Percentiles rank a stretch among this genome's conserved stretches.
These are phyloP conservation scores for Carassius auratus DNA, from an alignment of 2,113 vertebrate species.

Conservation along the genomic window DNA sequence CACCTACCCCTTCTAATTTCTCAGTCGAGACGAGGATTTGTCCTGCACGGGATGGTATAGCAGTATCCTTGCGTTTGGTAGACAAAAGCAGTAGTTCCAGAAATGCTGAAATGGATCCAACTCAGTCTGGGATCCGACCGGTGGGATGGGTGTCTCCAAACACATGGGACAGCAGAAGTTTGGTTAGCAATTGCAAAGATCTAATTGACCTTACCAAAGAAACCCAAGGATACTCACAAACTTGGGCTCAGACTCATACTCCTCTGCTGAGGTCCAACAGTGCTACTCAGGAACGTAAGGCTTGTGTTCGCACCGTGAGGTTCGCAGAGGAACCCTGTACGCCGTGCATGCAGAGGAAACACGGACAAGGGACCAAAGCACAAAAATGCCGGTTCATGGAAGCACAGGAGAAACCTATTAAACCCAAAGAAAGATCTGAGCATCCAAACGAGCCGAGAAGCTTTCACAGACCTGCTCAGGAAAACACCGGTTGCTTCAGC, in stretches of 20 bases:
- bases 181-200: conserved; percentile 83
- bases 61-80: conserved; percentile 63
- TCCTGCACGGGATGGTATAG: conserved; percentile 72
- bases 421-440: conserved; percentile 57
- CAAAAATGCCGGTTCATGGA: conserved; percentile 71
- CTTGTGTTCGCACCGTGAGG: conserved; percentile 60
- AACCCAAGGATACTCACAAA: conserved; percentile 9
- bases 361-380: conserved; percentile 60
- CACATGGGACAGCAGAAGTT: conserved; percentile 67
- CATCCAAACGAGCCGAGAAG: conserved; percentile 52
- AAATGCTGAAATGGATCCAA: conserved; percentile 75
- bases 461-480: background rate
- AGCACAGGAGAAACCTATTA: background rate
- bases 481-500: background rate
- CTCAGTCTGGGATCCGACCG: conserved; percentile 58
- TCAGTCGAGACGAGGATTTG: conserved; percentile 54
- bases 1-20: background rate
- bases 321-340: conserved; percentile 77
- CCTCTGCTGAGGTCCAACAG: conserved; percentile 15
- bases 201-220: conserved; percentile 77
- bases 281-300: conserved; percentile 25
- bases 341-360: conserved; percentile 72
- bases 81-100: conserved; percentile 68
- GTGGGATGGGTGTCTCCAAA: conserved; percentile 71
- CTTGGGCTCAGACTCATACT: conserved; percentile 11